A percentile compares a stretch with the other conserved stretches of the same genome.
phyloP scores from a whole-genome alignment of 2,888 invertebrate genomes.

The Erynnis tages region DNA sequence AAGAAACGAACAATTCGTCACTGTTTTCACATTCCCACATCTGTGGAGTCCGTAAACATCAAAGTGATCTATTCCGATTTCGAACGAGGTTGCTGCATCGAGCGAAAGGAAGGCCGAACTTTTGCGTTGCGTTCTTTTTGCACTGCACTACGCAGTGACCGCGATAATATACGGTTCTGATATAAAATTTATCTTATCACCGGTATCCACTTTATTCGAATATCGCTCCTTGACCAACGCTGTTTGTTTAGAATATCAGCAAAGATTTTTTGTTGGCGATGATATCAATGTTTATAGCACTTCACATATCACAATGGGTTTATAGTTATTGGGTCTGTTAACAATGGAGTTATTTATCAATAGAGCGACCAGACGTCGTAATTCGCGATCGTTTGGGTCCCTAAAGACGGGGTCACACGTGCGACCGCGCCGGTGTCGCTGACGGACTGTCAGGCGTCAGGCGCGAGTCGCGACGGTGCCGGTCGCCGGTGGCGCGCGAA shows the following conservation, averaged over 20 bases:
- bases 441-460: conserved; percentile 47
- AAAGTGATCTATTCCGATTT: conserved; percentile 39
- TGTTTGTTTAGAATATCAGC: conserved; percentile 47
- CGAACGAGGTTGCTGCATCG: conserved; percentile 41
- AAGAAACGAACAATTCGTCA: conserved; percentile 48
- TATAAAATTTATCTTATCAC: conserved; percentile 65
- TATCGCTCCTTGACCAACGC: conserved; percentile 53
- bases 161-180: conserved; percentile 54
- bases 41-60: conserved; percentile 31
- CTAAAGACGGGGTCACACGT: conserved; percentile 41
- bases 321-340: not conserved
- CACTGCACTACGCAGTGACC: conserved; percentile 49
- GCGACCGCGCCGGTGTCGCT: conserved; percentile 46
- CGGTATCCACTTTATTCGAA: conserved; percentile 58
- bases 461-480: conserved; percentile 8
- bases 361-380: conserved; percentile 1
- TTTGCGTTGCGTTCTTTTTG: conserved; percentile 45
- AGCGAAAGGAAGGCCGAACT: conserved; percentile 61
- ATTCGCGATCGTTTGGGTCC: conserved; percentile 1
- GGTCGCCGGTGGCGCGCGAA: conserved; percentile 15
- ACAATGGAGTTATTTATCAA: conserved; percentile 27
- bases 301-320: not conserved
- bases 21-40: conserved; percentile 57
- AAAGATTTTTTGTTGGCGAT: conserved; percentile 32
- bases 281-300: conserved; percentile 37